Percentiles rank a stretch among this genome's conserved stretches.
Conservation (phyloP, 2,113 vertebrate species). For the Rhodinocichla rosea region DNA sequence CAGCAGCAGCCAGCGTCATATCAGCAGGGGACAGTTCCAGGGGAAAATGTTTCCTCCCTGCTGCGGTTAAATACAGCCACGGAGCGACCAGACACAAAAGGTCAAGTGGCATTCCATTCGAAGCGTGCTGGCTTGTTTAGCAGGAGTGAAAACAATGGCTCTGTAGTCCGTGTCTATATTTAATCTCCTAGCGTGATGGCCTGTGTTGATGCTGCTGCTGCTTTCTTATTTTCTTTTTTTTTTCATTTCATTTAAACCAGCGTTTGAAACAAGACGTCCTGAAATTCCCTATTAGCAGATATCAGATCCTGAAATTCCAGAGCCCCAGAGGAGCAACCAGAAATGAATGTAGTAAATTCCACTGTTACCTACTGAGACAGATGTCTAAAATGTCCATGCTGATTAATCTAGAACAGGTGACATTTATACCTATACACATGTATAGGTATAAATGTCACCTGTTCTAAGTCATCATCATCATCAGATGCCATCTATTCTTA, state of each 20-base stretch:
- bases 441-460: background rate
- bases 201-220: background rate
- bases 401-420: no score
- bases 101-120: slow-evolving; percentile 73
- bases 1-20: slow-evolving; percentile 30
- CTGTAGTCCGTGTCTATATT: slow-evolving; percentile 77
- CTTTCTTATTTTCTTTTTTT: background rate
- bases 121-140: slow-evolving; percentile 72
- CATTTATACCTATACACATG: no score
- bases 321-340: background rate
- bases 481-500: background rate
- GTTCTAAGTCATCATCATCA: background rate
- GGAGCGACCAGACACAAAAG: slow-evolving; percentile 31
- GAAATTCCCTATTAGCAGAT: background rate
- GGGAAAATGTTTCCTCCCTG: slow-evolving; percentile 7
- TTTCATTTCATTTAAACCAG: background rate
- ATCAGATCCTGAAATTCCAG: slow-evolving; percentile 9
- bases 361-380: background rate
- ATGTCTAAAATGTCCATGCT: background rate
- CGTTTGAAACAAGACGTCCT: slow-evolving; percentile 15
- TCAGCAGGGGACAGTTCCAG: slow-evolving; percentile 37
- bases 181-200: slow-evolving; percentile 65
- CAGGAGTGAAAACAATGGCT: slow-evolving; percentile 74
- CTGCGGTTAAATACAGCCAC: slow-evolving; percentile 65
- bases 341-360: background rate